Percentiles rank a stretch among this genome's conserved stretches.
Conservation (phyloP, 64 coral and sea anemone species). For the Stichodactyla helianthus region DNA sequence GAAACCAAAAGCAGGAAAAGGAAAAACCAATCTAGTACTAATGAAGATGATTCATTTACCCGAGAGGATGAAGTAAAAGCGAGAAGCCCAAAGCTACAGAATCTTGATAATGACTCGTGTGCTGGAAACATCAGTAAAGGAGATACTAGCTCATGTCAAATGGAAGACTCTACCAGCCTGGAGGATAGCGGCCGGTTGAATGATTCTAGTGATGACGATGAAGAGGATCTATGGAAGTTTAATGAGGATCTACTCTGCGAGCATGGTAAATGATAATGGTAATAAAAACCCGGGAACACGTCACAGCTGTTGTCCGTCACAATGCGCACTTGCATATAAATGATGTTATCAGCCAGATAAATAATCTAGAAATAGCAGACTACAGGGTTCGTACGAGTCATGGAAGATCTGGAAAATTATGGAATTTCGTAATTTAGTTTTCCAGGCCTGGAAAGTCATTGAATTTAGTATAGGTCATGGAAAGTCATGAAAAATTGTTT, state of each 20-base stretch:
- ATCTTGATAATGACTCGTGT: neutral
- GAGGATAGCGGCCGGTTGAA: neutral
- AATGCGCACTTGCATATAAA: too few relatives aligned
- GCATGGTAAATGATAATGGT: slow-evolving; percentile 45
- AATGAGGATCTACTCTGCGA: slow-evolving; percentile 93
- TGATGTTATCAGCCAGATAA: too few relatives aligned
- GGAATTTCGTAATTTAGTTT: too few relatives aligned
- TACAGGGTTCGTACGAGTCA: too few relatives aligned
- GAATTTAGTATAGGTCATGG: too few relatives aligned
- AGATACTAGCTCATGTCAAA: neutral
- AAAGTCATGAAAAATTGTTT: too few relatives aligned
- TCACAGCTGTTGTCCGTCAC: neutral
- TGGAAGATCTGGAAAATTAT: too few relatives aligned
- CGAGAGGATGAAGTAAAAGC: neutral
- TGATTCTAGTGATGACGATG: slow-evolving; percentile 15
- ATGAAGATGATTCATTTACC: neutral
- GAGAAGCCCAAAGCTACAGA: neutral
- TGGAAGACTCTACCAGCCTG: slow-evolving; percentile 9
- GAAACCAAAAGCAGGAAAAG: neutral
- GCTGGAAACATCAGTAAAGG: neutral
- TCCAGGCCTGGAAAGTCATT: too few relatives aligned
- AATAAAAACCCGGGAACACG: neutral
- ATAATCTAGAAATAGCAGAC: too few relatives aligned
- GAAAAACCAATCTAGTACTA: neutral
- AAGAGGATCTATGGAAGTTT: slow-evolving; percentile 56